These are phyloP conservation scores for Drosophila mulleri DNA, from an alignment of 2,888 invertebrate genomes.

Conservation along the genomic window DNA sequence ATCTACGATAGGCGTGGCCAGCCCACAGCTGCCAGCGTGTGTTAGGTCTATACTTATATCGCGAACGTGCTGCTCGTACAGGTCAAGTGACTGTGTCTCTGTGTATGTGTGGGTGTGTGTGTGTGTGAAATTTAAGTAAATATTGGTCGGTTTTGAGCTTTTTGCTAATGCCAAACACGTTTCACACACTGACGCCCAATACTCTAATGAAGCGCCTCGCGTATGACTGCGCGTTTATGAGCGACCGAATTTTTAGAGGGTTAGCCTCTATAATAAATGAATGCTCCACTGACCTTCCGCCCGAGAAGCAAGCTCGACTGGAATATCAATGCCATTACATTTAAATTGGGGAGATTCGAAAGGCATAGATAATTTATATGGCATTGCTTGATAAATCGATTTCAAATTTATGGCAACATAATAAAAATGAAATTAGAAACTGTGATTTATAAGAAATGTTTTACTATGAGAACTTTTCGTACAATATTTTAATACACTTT, in stretches of 20 bases:
- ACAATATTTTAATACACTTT: neutral
- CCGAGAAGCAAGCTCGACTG: constrained; percentile 5
- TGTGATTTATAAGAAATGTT: neutral
- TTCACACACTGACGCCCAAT: constrained; percentile 30
- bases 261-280: constrained; percentile 32
- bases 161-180: constrained; percentile 64
- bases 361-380: neutral
- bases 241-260: constrained; percentile 28
- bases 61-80: constrained; percentile 28
- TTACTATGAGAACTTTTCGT: neutral
- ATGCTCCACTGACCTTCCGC: constrained; percentile 40
- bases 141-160: constrained; percentile 59
- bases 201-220: constrained; percentile 61
- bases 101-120: constrained; percentile 6
- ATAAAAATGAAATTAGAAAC: neutral
- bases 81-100: constrained; percentile 46
- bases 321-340: constrained; percentile 32
- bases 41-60: constrained; percentile 17
- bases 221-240: constrained; percentile 41
- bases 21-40: constrained; percentile 17
- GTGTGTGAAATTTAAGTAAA: constrained; percentile 57
- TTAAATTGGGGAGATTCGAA: neutral
- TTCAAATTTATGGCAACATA: constrained; percentile 11
- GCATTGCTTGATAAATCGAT: neutral
- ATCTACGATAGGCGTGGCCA: constrained; percentile 6